Base-by-base conservation (phyloP, 2,113 vertebrate species). In the Psephotus haematonotus region DNA sequence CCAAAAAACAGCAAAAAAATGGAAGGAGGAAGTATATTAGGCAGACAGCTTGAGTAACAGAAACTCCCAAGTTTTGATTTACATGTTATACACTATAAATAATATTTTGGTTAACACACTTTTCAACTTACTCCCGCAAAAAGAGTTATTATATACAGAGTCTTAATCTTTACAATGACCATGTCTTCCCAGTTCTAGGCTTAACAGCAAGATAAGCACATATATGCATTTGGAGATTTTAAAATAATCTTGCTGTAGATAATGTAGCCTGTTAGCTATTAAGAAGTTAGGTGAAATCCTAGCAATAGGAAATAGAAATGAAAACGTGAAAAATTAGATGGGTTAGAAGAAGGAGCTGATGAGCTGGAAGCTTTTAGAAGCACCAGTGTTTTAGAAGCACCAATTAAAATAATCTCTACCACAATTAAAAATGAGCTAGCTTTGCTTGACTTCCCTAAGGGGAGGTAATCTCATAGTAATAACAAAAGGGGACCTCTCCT, bases 11-110 rank as follows among this genome's bases (percentile, higher is more conserved):
- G 70, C 50, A 47, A 75, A 92, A 85, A 82, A 52, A 60, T 87
- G 74, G 62, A 79, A 87, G 57, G 59, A 80, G 49, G 33, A 78
- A 64, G 92, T 95, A 88, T 68, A 86, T 90, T 87, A 94, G 13
- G 35, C 10, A 79, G 92, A 89, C 69, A 90, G 35, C 43, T 35
- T 59, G 74, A 92, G 62, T 62, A 92, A 87, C 63, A 90, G 65
- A 85, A 95, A 72, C 67, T 77, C 59, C 2, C 3, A 3, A 35
- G 74, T 35, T 87, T 79, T 93, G 63, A 95, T 90, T 85, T 80
- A 86, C 4, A 27, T 72, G 27, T 19, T 82, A 8, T 63, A 60
- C 14, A 28, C 17, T 72, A n/a, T 55, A 87, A 89, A 87, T 84
- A 95, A 63, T 62, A 69, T 23, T 90, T 79, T 79, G 39, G 29